Conservation (phyloP, 2,888 invertebrate species). For the Bibio marci region DNA sequence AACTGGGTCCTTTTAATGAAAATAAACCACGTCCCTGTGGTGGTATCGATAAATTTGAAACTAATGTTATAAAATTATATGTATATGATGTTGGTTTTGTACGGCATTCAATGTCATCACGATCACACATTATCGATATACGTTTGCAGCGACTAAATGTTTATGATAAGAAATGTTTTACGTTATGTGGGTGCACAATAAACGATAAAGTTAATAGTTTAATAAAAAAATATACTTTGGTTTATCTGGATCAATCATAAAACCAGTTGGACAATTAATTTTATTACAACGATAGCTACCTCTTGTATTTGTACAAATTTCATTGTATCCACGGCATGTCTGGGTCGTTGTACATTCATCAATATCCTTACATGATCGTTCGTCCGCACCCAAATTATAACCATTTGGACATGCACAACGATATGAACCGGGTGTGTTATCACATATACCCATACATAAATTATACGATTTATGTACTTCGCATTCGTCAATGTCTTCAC, state of each 20-base stretch:
- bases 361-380: constrained; percentile 59
- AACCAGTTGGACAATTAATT: constrained; percentile 73
- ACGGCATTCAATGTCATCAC: constrained; percentile 56
- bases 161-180: not conserved
- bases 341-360: constrained; percentile 44
- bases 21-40: constrained; percentile 48
- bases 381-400: constrained; percentile 55
- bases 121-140: constrained; percentile 48
- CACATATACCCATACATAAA: constrained; percentile 59
- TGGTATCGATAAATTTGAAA: constrained; percentile 62
- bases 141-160: constrained; percentile 63
- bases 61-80: constrained; percentile 86
- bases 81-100: constrained; percentile 72
- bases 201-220: not conserved
- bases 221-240: constrained; percentile 50
- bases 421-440: constrained; percentile 77
- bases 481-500: constrained; percentile 74
- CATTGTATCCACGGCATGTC: constrained; percentile 39
- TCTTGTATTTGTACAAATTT: constrained; percentile 78
- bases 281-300: constrained; percentile 78
- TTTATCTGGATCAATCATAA: constrained; percentile 53
- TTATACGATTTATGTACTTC: constrained; percentile 51
- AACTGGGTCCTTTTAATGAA: constrained; percentile 68
- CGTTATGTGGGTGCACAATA: not conserved
- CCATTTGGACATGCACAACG: constrained; percentile 65